A percentile compares a stretch with the other conserved stretches of the same genome.
These are phyloP conservation scores for Rhabdornis inornatus DNA, from an alignment of 2,113 vertebrate genomes.

Conservation along the genomic window DNA sequence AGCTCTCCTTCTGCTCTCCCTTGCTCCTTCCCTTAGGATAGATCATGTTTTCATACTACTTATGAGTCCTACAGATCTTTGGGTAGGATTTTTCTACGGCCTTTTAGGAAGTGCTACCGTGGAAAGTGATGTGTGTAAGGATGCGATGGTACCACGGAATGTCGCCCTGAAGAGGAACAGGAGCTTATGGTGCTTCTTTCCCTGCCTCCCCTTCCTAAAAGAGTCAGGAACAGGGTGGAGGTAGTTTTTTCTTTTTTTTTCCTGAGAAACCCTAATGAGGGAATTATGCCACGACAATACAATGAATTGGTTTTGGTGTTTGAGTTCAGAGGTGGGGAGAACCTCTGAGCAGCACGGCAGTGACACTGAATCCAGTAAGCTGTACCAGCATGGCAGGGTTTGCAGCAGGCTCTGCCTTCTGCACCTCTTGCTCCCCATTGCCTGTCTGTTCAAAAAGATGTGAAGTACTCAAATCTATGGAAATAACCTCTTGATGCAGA, in stretches of 20 bases:
- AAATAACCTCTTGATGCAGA: not conserved
- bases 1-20: conserved; percentile 33
- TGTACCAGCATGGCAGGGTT: not conserved
- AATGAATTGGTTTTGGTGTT: not conserved
- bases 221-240: conserved; percentile 20
- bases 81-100: conserved; percentile 43
- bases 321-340: not conserved
- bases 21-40: conserved; percentile 62
- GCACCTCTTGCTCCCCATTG: not conserved
- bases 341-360: not conserved
- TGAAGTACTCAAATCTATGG: not conserved
- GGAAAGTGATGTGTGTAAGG: not conserved
- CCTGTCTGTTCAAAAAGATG: not conserved
- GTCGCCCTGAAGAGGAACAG: not conserved
- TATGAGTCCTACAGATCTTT: conserved; percentile 62
- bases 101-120: not conserved
- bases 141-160: not conserved
- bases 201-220: not conserved
- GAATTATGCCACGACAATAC: not conserved
- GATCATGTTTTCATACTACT: conserved; percentile 73
- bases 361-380: not conserved
- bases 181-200: not conserved
- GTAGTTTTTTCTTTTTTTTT: not conserved
- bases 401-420: not conserved
- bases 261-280: not conserved